A percentile compares a stretch with the other conserved stretches of the same genome.
phyloP scores from a whole-genome alignment of 2,797 vertebrate genomes.

The Sitta carolinensis region DNA sequence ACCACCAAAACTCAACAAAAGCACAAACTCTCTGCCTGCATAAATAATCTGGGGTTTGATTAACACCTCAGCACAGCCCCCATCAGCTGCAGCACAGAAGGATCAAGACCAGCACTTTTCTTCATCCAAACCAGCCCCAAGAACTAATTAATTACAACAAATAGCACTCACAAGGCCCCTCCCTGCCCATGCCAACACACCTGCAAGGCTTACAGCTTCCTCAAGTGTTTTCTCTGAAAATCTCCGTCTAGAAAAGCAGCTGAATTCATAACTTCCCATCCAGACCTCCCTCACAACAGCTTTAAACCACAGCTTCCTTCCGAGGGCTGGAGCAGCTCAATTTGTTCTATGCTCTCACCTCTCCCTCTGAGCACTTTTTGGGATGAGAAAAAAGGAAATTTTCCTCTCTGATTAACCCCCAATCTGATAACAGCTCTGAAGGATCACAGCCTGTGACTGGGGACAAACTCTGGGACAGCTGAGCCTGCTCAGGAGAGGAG shows the following conservation, averaged over 20 bases:
- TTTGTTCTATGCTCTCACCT: not conserved
- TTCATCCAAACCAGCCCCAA: not conserved
- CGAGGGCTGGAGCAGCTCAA: not conserved
- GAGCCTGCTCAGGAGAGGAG: accelerated
- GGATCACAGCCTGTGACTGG: not conserved
- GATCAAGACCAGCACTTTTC: not conserved
- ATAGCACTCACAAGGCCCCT: not conserved
- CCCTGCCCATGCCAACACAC: not conserved
- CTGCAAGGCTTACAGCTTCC: not conserved
- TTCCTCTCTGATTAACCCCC: not conserved
- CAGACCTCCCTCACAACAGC: not conserved
- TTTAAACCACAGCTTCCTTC: not conserved
- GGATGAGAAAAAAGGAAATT: not conserved
- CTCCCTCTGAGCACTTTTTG: accelerated
- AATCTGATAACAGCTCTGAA: not conserved
- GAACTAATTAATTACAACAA: not conserved
- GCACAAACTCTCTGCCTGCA: not conserved
- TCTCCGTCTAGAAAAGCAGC: not conserved
- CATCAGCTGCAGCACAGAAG: not conserved
- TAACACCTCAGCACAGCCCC: not conserved
- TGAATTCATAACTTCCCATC: not conserved
- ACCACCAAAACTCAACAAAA: not conserved
- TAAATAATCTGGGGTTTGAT: not conserved
- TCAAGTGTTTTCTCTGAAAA: not conserved
- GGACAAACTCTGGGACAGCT: not conserved